Evolutionary conservation across 2,113 vertebrate species (phyloP).

Genomic region (Mobula birostris): DNA sequence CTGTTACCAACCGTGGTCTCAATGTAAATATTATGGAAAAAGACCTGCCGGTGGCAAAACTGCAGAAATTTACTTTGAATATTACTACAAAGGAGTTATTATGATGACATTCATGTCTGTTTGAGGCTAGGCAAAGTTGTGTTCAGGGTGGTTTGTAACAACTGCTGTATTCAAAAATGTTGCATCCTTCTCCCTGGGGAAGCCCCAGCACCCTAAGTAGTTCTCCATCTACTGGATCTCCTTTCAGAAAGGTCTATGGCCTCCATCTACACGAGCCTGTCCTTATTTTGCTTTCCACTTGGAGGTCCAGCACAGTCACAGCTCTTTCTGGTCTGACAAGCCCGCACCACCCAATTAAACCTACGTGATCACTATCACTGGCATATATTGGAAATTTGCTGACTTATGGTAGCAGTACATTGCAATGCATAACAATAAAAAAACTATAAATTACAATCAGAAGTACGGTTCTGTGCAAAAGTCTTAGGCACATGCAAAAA

Average conservation of each 20-base stretch:
- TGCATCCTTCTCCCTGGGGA: not conserved
- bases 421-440: too few relatives aligned
- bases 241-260: not conserved
- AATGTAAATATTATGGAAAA: constrained; percentile 1
- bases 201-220: not conserved
- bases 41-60: not conserved
- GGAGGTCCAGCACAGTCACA: too few relatives aligned
- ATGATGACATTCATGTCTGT: not conserved
- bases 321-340: too few relatives aligned
- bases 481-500: too few relatives aligned
- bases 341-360: too few relatives aligned
- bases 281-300: not conserved
- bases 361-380: too few relatives aligned
- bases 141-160: not conserved
- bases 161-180: not conserved
- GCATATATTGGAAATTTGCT: too few relatives aligned
- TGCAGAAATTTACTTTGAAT: not conserved
- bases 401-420: too few relatives aligned
- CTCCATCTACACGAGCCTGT: not conserved
- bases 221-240: not conserved
- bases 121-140: not conserved
- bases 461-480: too few relatives aligned
- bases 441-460: too few relatives aligned
- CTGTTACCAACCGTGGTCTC: not conserved
- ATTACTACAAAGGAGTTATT: not conserved